Evolutionary conservation across 2,888 invertebrate genomes (phyloP).

Genomic region (Clitarchus hookeri): DNA sequence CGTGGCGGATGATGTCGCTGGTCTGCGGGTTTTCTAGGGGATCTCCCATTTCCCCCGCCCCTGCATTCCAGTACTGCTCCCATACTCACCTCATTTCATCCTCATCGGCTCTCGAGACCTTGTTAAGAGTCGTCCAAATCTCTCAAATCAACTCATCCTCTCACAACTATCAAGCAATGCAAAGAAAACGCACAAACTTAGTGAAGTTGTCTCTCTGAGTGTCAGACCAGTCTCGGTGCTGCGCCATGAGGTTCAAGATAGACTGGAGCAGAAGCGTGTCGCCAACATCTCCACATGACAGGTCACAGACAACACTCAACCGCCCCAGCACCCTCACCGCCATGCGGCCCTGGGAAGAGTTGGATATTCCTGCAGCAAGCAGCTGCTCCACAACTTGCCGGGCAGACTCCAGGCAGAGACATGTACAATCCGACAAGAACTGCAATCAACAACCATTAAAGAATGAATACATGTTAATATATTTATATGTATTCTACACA

Average conservation of each 20-base stretch:
- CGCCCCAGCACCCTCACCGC: not conserved
- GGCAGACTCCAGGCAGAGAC: not conserved
- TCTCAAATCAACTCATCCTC: too few relatives aligned
- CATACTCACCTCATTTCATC: too few relatives aligned
- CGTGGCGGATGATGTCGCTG: too few relatives aligned
- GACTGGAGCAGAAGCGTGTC: not conserved
- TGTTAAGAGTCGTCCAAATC: too few relatives aligned
- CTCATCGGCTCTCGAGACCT: too few relatives aligned
- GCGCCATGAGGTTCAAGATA: not conserved
- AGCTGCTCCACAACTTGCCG: not conserved
- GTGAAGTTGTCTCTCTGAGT: not conserved
- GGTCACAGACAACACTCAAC: not conserved
- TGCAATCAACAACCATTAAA: not conserved
- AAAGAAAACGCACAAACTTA: not conserved
- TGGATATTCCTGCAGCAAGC: not conserved
- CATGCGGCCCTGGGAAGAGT: not conserved
- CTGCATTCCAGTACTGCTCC: too few relatives aligned
- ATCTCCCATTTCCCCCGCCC: too few relatives aligned
- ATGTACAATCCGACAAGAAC: not conserved
- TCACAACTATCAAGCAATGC: too few relatives aligned
- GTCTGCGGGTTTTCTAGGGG: too few relatives aligned
- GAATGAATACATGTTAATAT: too few relatives aligned
- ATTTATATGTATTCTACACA: too few relatives aligned
- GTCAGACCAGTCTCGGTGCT: slow-evolving; percentile 14
- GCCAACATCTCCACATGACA: not conserved